Evolutionary conservation across 1,140 invertebrate species (phyloP).

Genomic region (Monomorium pharaonis): DNA sequence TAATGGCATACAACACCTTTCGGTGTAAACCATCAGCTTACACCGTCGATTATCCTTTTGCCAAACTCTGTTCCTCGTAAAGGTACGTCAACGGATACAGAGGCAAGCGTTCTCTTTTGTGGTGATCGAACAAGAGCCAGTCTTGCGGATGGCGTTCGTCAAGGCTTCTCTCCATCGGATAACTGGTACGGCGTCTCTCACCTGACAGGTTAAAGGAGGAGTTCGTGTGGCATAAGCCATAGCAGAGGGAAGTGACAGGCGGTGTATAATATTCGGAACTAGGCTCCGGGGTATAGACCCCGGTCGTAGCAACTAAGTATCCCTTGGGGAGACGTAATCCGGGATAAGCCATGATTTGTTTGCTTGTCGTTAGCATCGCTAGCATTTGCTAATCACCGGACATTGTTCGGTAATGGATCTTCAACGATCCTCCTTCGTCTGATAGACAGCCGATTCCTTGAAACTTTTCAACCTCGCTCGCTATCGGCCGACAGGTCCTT

Average conservation of each 20-base stretch:
- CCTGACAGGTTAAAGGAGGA: conserved; percentile 68
- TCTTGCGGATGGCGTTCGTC: conserved; percentile 39
- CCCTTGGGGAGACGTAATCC: conserved; percentile 77
- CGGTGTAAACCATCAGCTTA: conserved; percentile 52
- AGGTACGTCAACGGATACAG: conserved; percentile 45
- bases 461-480: conserved; percentile 39
- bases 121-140: conserved; percentile 40
- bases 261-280: conserved; percentile 75
- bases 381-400: conserved; percentile 77
- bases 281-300: conserved; percentile 53
- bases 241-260: conserved; percentile 72
- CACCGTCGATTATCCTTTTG: conserved; percentile 55
- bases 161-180: conserved; percentile 22
- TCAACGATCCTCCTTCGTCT: conserved; percentile 53
- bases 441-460: conserved; percentile 70
- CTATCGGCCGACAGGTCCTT: neutral
- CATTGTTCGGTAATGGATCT: conserved; percentile 81
- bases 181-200: conserved; percentile 53
- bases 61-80: conserved; percentile 41
- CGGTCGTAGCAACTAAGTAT: conserved; percentile 70
- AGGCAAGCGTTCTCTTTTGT: conserved; percentile 54
- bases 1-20: conserved; percentile 31
- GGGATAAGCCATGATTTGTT: conserved; percentile 81
- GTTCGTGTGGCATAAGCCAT: conserved; percentile 65
- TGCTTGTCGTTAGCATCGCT: conserved; percentile 79